Evolutionary conservation across 2,888 invertebrate genomes (phyloP).

Genomic region (Petrolisthes manimaculis): DNA sequence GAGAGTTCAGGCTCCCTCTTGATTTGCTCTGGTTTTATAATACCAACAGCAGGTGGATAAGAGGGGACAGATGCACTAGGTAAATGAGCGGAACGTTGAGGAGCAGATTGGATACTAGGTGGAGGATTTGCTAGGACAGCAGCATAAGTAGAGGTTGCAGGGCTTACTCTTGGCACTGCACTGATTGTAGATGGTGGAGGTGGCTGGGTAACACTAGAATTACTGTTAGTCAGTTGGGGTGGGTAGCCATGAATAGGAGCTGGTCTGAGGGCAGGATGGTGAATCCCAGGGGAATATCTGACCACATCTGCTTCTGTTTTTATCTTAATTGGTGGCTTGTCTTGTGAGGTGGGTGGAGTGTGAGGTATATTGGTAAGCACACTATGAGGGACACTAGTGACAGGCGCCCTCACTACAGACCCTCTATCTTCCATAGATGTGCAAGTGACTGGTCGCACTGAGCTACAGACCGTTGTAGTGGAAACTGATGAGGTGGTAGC

Average conservation of each 20-base stretch:
- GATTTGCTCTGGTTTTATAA: constrained; percentile 51
- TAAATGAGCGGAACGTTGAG: constrained; percentile 17
- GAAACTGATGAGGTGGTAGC: constrained; percentile 29
- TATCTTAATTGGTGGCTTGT: constrained; percentile 46
- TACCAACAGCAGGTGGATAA: constrained; percentile 8
- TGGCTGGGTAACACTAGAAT: constrained; percentile 37
- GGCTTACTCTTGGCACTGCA: constrained; percentile 38
- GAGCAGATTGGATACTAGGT: neutral
- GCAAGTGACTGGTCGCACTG: constrained; percentile 28
- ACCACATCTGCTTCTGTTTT: constrained; percentile 47
- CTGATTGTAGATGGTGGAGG: constrained; percentile 25
- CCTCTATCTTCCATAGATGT: constrained; percentile 43
- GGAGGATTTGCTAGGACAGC: constrained; percentile 15
- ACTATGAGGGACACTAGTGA: constrained; percentile 50
- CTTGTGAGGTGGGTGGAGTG: constrained; percentile 33
- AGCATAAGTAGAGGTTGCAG: constrained; percentile 35
- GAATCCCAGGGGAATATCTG: constrained; percentile 49
- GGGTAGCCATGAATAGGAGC: constrained; percentile 41
- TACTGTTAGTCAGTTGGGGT: constrained; percentile 13
- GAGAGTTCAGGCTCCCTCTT: constrained; percentile 45
- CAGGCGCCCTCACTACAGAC: constrained; percentile 49
- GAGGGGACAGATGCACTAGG: constrained; percentile 20
- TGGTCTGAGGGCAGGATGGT: constrained; percentile 47
- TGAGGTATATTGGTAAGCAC: constrained; percentile 28
- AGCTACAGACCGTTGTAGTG: constrained; percentile 30